A percentile compares a stretch with the other conserved stretches of the same genome.
Evolutionary conservation across 1,140 invertebrate species (phyloP).

Genomic region (Euglossa dilemma): DNA sequence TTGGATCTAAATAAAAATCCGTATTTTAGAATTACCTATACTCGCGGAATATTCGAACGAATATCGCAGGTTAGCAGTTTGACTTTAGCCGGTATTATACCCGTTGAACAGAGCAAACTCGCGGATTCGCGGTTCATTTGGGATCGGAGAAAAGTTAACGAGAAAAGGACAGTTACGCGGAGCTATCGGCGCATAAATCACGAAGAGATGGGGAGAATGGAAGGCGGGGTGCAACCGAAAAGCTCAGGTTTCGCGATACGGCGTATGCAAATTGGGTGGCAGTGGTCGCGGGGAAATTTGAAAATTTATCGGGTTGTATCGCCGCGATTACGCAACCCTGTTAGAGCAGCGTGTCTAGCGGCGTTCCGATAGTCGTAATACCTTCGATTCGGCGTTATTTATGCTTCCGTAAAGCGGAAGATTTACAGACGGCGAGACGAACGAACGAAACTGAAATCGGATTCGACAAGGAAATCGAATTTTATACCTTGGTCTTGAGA

Average conservation of each 20-base stretch:
- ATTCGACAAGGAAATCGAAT: background rate
- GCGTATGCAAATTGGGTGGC: background rate
- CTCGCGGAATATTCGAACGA: too few species aligned
- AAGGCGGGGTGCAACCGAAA: background rate
- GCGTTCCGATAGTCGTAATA: background rate
- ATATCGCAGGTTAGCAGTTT: too few species aligned
- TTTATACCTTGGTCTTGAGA: background rate
- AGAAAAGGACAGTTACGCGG: too few species aligned
- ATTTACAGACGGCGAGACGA: background rate
- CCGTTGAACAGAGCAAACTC: too few species aligned
- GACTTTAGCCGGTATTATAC: too few species aligned
- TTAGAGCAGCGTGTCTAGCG: background rate
- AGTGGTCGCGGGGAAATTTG: background rate
- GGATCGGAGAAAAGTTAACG: too few species aligned
- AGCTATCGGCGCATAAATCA: background rate
- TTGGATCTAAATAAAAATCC: too few species aligned
- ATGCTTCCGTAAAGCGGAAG: conserved; percentile 2
- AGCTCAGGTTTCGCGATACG: too few species aligned
- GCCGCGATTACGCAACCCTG: background rate
- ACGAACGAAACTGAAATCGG: background rate
- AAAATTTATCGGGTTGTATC: background rate
- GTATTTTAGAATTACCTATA: too few species aligned
- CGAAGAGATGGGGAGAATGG: background rate
- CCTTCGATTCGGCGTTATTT: background rate
- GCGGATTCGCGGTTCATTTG: too few species aligned